A percentile compares a stretch with the other conserved stretches of the same genome.
Evolutionary conservation across 1,140 invertebrate species (phyloP).

Genomic region (Drosophila melanogaster): Release_6_plus_ISO1_MT NC_004354.4:7350001-7350500

Average conservation of each 20-base stretch:
- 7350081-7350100: too few relatives aligned
- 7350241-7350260: slow-evolving; percentile 60
- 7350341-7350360: slow-evolving; percentile 15
- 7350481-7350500: slow-evolving; percentile 36
- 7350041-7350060: too few relatives aligned
- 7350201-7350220: slow-evolving; percentile 64
- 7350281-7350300: slow-evolving; percentile 76
- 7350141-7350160: slow-evolving; percentile 1
- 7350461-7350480: slow-evolving; percentile 46
- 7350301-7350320: slow-evolving; percentile 60
- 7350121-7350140: not conserved
- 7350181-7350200: slow-evolving; percentile 2
- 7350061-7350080: too few relatives aligned
- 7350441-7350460: slow-evolving; percentile 75
- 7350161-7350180: slow-evolving; percentile 16
- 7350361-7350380: not conserved
- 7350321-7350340: slow-evolving; percentile 49
- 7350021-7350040: too few relatives aligned
- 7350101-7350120: too few relatives aligned
- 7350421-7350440: slow-evolving; percentile 79
- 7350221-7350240: slow-evolving; percentile 34
- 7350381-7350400: slow-evolving; percentile 6
- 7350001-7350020: too few relatives aligned
- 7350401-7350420: slow-evolving; percentile 23
- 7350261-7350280: slow-evolving; percentile 81